Base-by-base conservation (phyloP, 2,797 vertebrate species). In the Sebastes reedi region DNA sequence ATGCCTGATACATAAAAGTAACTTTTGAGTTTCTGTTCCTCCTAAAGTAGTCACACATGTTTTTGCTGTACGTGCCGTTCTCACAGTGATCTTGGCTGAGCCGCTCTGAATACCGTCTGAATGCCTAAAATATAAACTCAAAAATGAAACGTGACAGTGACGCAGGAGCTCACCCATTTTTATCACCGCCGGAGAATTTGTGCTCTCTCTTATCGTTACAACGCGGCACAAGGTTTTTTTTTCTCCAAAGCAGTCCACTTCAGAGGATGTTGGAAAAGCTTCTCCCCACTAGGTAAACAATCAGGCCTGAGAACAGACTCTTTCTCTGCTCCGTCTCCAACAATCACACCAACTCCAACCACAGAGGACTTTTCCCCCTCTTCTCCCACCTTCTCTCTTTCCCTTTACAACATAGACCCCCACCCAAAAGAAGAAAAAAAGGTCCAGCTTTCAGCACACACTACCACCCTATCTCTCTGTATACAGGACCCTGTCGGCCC, bases 401-500 rank as follows among this genome's bases (percentile, higher is more conserved):
- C 85, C 89, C 74, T 93, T 92, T 12, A 8, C 92, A 94, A 91
- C 93, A 93, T 14, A 64, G 78, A 84, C 94, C 80, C 77, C 82
- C 72, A 60, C 90, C 78, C 88, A 34, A 68, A 80, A 83, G 36
- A 79, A 83, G 29, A 70, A 70, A 82, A 85, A 79, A 85, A 65
- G 90, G 88, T 79, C 87, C 92, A 94, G 94, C 95, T 96, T 96
- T 97, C 94, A 93, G 95, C 96, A 93, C 90, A 95, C 95, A 95
- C 94, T 95, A 89, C 93, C 94, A 95, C 92, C 93, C 93, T 96
- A 95, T 96, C 96, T 96, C 93, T 91, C 96, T 96, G 96, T 96
- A 96, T 96, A 97, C 96, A 97, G 96, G 96, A 96, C 97, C 96
- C 96, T 96, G 96, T 96, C 97, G 96, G 96, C 95, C 96, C 95